phyloP scores from a whole-genome alignment of 2,888 invertebrate species.

The Cheilosia vulpina region DNA sequence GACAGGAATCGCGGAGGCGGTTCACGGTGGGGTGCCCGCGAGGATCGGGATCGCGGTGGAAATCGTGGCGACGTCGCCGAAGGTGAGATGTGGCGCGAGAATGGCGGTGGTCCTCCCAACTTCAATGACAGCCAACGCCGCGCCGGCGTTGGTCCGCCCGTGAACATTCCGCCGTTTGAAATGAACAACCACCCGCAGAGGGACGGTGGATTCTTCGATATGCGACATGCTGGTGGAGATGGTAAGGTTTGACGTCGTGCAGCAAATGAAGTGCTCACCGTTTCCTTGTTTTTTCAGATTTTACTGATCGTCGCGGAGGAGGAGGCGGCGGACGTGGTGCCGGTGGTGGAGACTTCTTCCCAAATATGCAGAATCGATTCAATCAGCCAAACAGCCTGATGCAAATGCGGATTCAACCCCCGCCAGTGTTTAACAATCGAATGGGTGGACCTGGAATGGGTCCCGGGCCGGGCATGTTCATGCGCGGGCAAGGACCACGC shows the following conservation, averaged over 20 bases:
- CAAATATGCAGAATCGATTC: slow-evolving; percentile 82
- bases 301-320: slow-evolving; percentile 80
- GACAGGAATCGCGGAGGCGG: slow-evolving; percentile 78
- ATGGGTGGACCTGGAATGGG: slow-evolving; percentile 78
- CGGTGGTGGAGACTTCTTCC: slow-evolving; percentile 80
- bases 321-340: slow-evolving; percentile 75
- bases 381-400: slow-evolving; percentile 82
- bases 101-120: slow-evolving; percentile 72
- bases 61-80: slow-evolving; percentile 77
- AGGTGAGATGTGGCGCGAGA: slow-evolving; percentile 78
- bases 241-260: slow-evolving; percentile 72
- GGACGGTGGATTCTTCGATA: slow-evolving; percentile 79
- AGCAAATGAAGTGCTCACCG: neutral
- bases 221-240: slow-evolving; percentile 61
- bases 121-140: slow-evolving; percentile 76
- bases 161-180: slow-evolving; percentile 78
- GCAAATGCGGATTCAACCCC: slow-evolving; percentile 83
- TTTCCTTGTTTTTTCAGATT: slow-evolving; percentile 76
- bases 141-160: slow-evolving; percentile 76
- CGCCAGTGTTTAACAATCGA: slow-evolving; percentile 80
- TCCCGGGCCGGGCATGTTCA: slow-evolving; percentile 75
- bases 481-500: slow-evolving; percentile 76
- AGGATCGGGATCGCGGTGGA: slow-evolving; percentile 82
- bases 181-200: slow-evolving; percentile 77
- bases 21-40: slow-evolving; percentile 84